phyloP scores from a whole-genome alignment of 1,140 invertebrate genomes.

The Brachionus angularis region DNA sequence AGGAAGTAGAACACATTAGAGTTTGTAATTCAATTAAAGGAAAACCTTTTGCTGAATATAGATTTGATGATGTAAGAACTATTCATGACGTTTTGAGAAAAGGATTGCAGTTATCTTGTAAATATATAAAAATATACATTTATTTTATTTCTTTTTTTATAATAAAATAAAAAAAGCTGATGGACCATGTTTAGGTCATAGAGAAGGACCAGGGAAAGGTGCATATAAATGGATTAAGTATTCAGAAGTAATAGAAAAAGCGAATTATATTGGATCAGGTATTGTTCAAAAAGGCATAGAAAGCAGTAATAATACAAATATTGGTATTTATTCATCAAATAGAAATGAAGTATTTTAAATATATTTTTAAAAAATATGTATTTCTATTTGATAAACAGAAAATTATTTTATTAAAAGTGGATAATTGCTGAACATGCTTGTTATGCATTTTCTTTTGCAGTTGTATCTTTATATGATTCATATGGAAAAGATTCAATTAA shows the following conservation, averaged over 20 bases:
- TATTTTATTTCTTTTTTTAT: background rate
- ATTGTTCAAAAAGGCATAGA: constrained; percentile 22
- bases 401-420: constrained; percentile 7
- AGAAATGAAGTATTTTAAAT: background rate
- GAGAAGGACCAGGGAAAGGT: constrained; percentile 19
- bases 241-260: constrained; percentile 25
- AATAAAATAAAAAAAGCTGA: background rate
- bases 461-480: constrained; percentile 34
- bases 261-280: background rate
- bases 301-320: constrained; percentile 10
- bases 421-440: constrained; percentile 37
- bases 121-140: background rate
- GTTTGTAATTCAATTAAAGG: constrained; percentile 1
- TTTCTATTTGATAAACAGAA: background rate
- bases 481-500: constrained; percentile 38
- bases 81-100: constrained; percentile 30
- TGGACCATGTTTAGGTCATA: constrained; percentile 38
- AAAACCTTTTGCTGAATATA: constrained; percentile 7
- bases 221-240: constrained; percentile 36
- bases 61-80: constrained; percentile 34
- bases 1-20: constrained; percentile 18
- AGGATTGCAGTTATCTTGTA: constrained; percentile 9
- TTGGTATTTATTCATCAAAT: constrained; percentile 37
- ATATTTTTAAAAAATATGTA: background rate
- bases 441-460: constrained; percentile 28